Evolutionary conservation across 2,113 vertebrate genomes (phyloP).

Genomic region (Tor tambroides): DNA sequence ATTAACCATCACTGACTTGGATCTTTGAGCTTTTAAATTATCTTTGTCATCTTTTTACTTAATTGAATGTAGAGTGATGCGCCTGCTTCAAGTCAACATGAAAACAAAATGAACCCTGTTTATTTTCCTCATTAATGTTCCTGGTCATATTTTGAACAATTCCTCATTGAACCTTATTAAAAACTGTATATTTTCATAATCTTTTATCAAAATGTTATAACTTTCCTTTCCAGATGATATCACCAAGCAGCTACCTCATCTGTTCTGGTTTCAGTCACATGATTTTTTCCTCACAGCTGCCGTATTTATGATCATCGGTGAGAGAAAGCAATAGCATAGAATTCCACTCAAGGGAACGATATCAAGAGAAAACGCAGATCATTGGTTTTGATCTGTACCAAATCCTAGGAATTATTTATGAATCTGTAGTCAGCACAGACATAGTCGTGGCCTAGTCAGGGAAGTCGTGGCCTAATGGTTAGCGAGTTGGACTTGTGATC

Average conservation of each 20-base stretch:
- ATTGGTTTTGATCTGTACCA: constrained; percentile 12
- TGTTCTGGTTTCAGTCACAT: not conserved
- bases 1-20: not conserved
- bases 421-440: not conserved
- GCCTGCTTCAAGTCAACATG: not conserved
- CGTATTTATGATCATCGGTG: not conserved
- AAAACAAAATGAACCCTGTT: not conserved
- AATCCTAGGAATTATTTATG: not conserved
- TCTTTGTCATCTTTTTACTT: not conserved
- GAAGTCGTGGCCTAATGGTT: too few relatives aligned
- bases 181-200: not conserved
- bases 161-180: not conserved
- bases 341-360: not conserved
- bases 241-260: not conserved
- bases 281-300: not conserved
- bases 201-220: not conserved
- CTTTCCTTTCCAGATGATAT: not conserved
- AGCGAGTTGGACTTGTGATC: too few relatives aligned
- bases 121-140: not conserved
- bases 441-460: too few relatives aligned
- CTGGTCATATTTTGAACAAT: not conserved
- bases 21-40: not conserved
- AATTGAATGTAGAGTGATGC: not conserved
- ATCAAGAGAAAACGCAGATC: not conserved
- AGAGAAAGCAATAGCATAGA: not conserved